Evolutionary conservation across 2,888 invertebrate species (phyloP), one percentile per base, ranked within the genome.

Genomic region (Cordylochernes scorpioides): DNA sequence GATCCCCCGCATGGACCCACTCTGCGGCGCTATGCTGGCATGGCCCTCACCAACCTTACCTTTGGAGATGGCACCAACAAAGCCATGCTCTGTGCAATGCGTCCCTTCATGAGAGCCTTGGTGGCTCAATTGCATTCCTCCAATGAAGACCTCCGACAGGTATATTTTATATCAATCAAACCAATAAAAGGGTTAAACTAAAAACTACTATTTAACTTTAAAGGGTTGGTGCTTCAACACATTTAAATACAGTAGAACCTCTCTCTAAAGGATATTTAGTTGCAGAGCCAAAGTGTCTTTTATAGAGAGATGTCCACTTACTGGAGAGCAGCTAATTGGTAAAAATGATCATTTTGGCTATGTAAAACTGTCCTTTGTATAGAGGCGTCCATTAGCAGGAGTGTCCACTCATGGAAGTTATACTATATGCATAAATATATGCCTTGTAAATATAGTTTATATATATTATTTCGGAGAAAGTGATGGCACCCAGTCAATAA

Each of bases 31-130:
- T 88, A 88, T 49, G 80, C 88, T 7, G 78, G 88, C 34, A 94
- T 94, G 86, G 82, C 88, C 0, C 57, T 97, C 30, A 97, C 94
- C 0, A 97, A 97, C 55, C 63, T 97, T 19, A 94, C 94, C 0
- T 94, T 88, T 50, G 91, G 94, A 7, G 91, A 94, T 53, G 78
- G 84, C 29, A 75, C 77, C 45, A 91, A 86, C 54, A 97, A 97
- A 52, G 77, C 84, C 2, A 58, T 86, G 28, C 59, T 97, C 25
- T 94, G 94, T 50, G 78, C 82, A 5, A 80, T 82, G 54, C 69
- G 69, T 45, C 68, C 73, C 33, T 84, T 86, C 48, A 78, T 91
- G 74, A 61, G 68, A 47, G 74, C 78, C 17, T 61, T 91, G 38
- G 82, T 91, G 14, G 69, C 73, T 33, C 88, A 91, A 54, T 59